These are phyloP conservation scores for Troilus luridus DNA, from an alignment of 2,888 invertebrate species.

Conservation along the genomic window DNA sequence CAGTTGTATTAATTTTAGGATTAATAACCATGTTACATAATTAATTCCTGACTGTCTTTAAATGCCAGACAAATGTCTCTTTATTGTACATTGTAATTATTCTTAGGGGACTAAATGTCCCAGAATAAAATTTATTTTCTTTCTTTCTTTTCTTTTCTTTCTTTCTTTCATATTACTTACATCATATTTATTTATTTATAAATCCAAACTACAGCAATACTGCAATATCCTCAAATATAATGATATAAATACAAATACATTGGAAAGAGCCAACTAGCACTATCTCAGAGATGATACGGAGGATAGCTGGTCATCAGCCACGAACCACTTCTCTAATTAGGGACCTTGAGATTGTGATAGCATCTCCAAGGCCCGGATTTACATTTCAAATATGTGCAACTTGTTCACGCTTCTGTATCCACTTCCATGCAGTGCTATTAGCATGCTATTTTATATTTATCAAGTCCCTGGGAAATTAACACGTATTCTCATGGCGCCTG, in stretches of 20 bases:
- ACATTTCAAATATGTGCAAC: constrained; percentile 32
- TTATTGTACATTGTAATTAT: no score
- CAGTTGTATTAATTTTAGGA: no score
- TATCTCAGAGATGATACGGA: neutral
- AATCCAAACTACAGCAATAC: no score
- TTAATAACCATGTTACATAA: no score
- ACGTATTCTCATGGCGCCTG: constrained; percentile 24
- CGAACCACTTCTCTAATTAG: constrained; percentile 34
- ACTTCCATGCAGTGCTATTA: neutral
- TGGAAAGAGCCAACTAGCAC: neutral
- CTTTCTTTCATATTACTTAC: no score
- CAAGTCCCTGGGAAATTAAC: neutral
- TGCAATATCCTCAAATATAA: neutral
- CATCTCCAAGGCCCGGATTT: neutral
- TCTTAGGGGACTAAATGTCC: no score
- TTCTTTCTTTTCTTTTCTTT: no score
- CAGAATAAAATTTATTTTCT: no score
- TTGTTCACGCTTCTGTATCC: constrained; percentile 16
- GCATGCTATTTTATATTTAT: neutral
- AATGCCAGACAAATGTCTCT: no score
- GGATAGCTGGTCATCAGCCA: constrained; percentile 9
- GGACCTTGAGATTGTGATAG: neutral
- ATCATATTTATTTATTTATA: no score
- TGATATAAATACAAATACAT: neutral
- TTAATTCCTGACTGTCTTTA: no score